A percentile compares a stretch with the other conserved stretches of the same genome.
Evolutionary conservation across 2,888 invertebrate genomes (phyloP).

Genomic region (Spialia ferax): DNA sequence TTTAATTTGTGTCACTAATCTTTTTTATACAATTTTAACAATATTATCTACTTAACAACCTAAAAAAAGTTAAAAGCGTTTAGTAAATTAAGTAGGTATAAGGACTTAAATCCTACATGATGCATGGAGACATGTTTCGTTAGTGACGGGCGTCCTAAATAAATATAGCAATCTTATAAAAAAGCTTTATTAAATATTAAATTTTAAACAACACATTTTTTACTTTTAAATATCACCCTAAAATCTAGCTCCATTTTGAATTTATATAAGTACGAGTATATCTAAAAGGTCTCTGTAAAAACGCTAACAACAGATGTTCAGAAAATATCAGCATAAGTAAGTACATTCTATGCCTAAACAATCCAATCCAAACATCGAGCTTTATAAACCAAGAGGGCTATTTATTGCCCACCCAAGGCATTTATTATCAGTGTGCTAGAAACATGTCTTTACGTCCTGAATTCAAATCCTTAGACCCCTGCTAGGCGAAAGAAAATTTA

Average conservation of each 20-base stretch:
- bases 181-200: too few relatives aligned
- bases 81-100: neutral
- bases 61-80: neutral
- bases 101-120: neutral
- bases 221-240: too few relatives aligned
- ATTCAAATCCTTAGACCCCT: constrained; percentile 48
- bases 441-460: constrained; percentile 42
- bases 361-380: neutral
- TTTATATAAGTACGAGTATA: too few relatives aligned
- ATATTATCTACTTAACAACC: neutral
- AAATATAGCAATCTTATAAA: too few relatives aligned
- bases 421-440: constrained; percentile 44
- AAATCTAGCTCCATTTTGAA: too few relatives aligned
- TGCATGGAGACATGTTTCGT: too few relatives aligned
- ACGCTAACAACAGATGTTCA: too few relatives aligned
- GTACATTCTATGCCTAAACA: neutral
- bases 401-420: constrained; percentile 30
- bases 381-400: constrained; percentile 14
- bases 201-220: too few relatives aligned
- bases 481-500: constrained; percentile 53
- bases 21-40: neutral
- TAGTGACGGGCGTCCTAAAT: too few relatives aligned
- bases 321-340: too few relatives aligned
- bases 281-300: too few relatives aligned
- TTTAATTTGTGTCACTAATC: neutral